Evolutionary conservation across 2,113 vertebrate species (phyloP), one percentile per base, ranked within the genome.

Genomic region (Taurulus bubalis): DNA sequence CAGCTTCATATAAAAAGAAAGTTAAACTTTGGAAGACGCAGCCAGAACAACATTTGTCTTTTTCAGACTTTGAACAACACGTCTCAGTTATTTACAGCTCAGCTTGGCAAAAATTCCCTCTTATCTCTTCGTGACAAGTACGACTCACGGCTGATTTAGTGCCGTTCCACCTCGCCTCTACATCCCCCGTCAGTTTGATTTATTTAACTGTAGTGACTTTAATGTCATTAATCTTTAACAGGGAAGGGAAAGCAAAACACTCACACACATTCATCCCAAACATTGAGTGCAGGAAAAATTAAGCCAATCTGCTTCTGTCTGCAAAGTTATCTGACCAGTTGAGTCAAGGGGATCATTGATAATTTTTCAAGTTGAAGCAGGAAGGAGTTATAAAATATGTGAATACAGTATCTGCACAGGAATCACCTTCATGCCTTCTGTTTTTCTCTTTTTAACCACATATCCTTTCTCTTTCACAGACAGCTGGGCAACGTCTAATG

Each of bases 31-130:
- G 65, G 66, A 75, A 80, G 74, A 87, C 8, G 24, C 56, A 82
- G 71, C 26, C 76, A 74, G 51, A 49, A 36, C 51, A 77, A 72
- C 65, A 68, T 79, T 64, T 84, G 59, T 80, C 81, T 85, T 78
- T 80, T 68, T 3, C 56, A 64, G 59, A 58, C 87, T 89, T 83
- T 87, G 80, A 90, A 83, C 85, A 85, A 80, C 78, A 79, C 22
- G 18, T 82, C 75, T 75, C 30, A 32, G 75, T 79, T 90, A 90
- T 92, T 91, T 90, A 87, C 47, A 36, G 82, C 90, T 59, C 75
- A 59, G 71, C 77, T 71, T 67, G 58, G 75, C 51, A 80, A 65
- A 80, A 79, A 58, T 6, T 18, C 16, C 3, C 3, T 77, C 45
- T 76, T 83, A 86, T 85, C 58, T 1, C 77, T 53, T 8, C 2